phyloP scores from a whole-genome alignment of 1,140 invertebrate species.

The Hyposmocoma kahamanoa region DNA sequence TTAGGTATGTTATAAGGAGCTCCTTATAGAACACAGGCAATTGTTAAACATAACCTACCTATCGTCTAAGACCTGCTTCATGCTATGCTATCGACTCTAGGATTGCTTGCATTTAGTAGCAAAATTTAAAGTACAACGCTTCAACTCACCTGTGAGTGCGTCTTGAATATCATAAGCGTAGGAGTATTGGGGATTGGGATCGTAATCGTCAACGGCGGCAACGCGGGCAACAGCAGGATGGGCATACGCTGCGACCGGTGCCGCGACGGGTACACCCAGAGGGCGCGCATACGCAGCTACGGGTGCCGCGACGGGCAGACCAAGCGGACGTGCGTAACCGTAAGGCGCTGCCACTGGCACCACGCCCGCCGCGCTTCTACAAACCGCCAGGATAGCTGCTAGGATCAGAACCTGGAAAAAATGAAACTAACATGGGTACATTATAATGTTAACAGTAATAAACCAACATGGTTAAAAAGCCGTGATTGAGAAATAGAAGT shows the following conservation, averaged over 20 bases:
- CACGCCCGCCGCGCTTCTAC: constrained; percentile 35
- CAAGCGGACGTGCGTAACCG: neutral
- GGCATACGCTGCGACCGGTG: neutral
- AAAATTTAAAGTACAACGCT: no score
- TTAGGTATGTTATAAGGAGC: no score
- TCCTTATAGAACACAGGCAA: no score
- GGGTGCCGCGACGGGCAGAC: constrained; percentile 18
- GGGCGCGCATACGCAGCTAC: constrained; percentile 10
- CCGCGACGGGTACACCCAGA: neutral
- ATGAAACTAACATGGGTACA: no score
- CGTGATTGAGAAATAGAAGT: no score
- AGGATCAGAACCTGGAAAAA: constrained; percentile 36
- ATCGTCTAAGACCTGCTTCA: no score
- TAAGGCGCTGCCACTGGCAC: constrained; percentile 21
- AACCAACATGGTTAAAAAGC: no score
- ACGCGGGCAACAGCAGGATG: constrained; percentile 29
- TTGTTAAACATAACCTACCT: no score
- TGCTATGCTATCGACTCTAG: no score
- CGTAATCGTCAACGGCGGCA: constrained; percentile 70
- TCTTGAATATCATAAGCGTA: constrained; percentile 82
- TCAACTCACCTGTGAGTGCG: constrained; percentile 68
- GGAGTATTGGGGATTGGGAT: constrained; percentile 79
- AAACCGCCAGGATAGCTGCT: constrained; percentile 37
- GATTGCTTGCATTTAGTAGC: no score
- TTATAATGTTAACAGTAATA: no score